A percentile compares a stretch with the other conserved stretches of the same genome.
Conservation (phyloP, 2,888 invertebrate species). For the Sipha maydis region DNA sequence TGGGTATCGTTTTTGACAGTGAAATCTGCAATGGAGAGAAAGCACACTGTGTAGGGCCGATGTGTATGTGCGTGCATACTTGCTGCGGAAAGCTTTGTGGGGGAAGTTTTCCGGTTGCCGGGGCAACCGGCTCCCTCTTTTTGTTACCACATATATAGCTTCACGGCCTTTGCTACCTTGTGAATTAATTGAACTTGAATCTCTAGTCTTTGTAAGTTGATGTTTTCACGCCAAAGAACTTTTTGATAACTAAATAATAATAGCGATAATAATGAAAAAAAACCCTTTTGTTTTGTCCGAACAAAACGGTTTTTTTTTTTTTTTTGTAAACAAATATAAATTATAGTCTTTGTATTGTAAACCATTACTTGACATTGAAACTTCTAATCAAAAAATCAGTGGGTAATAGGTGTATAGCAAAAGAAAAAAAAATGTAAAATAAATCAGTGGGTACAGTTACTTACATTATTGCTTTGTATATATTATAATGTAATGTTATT, state of each 20-base stretch:
- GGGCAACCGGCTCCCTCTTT: constrained; percentile 60
- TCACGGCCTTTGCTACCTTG: constrained; percentile 54
- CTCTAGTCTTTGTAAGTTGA: constrained; percentile 40
- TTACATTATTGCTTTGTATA: no score
- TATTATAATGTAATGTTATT: neutral
- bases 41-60: neutral
- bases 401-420: no score
- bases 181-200: constrained; percentile 59
- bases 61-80: constrained; percentile 7
- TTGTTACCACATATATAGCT: constrained; percentile 43
- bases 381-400: neutral
- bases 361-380: neutral
- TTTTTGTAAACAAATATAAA: neutral
- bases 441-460: no score
- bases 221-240: constrained; percentile 44
- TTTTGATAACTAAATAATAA: constrained; percentile 35
- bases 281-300: constrained; percentile 8
- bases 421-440: no score
- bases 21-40: constrained; percentile 36
- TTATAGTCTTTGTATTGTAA: neutral
- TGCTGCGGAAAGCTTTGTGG: constrained; percentile 46
- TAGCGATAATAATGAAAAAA: neutral
- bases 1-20: constrained; percentile 55
- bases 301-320: neutral
- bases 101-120: constrained; percentile 51